phyloP scores from a whole-genome alignment of 2,797 vertebrate genomes.

The Aeoliscus strigatus region DNA sequence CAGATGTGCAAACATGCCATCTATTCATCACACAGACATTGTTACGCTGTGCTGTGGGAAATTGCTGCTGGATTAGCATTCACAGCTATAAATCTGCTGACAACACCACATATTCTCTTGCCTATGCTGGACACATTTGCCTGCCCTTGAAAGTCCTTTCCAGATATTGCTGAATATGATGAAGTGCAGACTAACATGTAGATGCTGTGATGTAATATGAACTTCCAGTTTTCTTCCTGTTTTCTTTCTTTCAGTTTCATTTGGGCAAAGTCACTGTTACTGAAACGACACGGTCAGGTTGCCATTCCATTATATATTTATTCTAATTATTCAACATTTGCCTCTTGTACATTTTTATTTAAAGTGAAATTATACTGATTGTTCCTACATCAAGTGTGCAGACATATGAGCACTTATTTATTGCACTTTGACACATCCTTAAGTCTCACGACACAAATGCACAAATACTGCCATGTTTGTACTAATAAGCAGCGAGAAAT shows the following conservation, averaged over 20 bases:
- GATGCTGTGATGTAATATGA: slow-evolving; percentile 33
- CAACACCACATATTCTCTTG: slow-evolving; percentile 37
- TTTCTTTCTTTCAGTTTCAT: too few species aligned
- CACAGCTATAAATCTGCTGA: slow-evolving; percentile 58
- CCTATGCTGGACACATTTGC: slow-evolving; percentile 24
- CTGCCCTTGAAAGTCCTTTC: slow-evolving; percentile 49
- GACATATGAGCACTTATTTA: slow-evolving; percentile 50
- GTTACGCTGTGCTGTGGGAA: slow-evolving; percentile 40
- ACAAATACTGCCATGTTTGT: slow-evolving; percentile 34
- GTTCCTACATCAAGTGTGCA: too few species aligned
- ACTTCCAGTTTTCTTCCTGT: slow-evolving; percentile 15
- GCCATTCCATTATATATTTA: not conserved
- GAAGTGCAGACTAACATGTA: slow-evolving; percentile 23
- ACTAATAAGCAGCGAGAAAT: slow-evolving; percentile 49
- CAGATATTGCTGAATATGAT: slow-evolving; percentile 39
- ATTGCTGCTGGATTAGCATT: slow-evolving; percentile 31
- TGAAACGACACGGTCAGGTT: too few species aligned
- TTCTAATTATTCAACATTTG: too few species aligned
- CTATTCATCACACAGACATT: slow-evolving; percentile 41
- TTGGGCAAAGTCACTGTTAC: too few species aligned
- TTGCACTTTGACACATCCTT: slow-evolving; percentile 74
- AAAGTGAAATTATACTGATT: slow-evolving; percentile 15
- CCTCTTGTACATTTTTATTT: too few species aligned
- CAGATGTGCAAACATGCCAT: slow-evolving; percentile 18
- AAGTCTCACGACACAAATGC: slow-evolving; percentile 37